Base-by-base conservation (phyloP, 2,797 vertebrate species). In the Typhlichthys eigenmanni region DNA sequence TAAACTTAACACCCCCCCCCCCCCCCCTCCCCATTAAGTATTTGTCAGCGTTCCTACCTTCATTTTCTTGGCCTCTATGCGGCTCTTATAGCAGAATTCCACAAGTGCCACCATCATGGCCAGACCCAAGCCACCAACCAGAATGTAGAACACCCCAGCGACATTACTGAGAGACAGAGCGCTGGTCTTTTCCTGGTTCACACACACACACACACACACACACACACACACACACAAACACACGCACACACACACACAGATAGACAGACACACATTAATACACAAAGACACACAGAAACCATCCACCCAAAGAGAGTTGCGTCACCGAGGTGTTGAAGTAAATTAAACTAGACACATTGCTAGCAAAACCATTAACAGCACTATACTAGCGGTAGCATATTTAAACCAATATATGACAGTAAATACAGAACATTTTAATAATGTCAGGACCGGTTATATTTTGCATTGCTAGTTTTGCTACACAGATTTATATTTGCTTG, bases 11-110 rank as follows among this genome's bases (percentile, higher is more conserved):
- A 38, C 38, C 9, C 9, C 9, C 38, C 38, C 6, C 34, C 34
- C 34, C 5, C 8, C 4, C n/a, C 19, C 19, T 19, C 2, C 19
- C 19, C 9, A 9, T 38, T 38, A 9, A 38, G 38, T 38, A 38
- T 38, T 38, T 38, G 38, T 38, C 6, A 38, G 38, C 12, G 10
- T 43, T 10, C 55, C 9, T 76, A 89, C 88, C 84, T 98, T 98
- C 96, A 98, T 95, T 89, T 96, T 93, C 84, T 98, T 98, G 29
- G 96, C 96, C 83, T 98, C 96, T 8, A 95, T 95, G 73, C 95
- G 95, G 6, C 96, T 98, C 91, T 98, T 98, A 93, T 98, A 98
- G 95, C 96, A 98, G 92, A 98, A 98, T 88, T 98, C 96, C 87
- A 98, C 97, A 91, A 98, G 93, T 68, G 96, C 96, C 73, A 98